Conservation (phyloP, 37 sponge, comb jelly and placozoan species). For the Ephydatia muelleri region DNA sequence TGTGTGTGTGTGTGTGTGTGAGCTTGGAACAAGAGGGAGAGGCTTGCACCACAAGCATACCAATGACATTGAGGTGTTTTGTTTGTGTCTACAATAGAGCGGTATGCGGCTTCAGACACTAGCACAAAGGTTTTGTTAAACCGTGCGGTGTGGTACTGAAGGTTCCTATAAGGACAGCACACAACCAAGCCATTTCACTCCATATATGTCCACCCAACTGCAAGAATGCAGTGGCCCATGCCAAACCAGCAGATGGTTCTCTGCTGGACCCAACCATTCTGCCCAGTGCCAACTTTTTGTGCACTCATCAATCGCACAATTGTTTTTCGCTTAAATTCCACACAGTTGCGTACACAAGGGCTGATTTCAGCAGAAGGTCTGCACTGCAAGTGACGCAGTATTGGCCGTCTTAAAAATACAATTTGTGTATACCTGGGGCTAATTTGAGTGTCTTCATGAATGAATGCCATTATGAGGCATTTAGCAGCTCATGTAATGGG, state of each 20-base stretch:
- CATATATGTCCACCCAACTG: background rate
- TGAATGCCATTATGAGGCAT: no score
- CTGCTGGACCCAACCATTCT: background rate
- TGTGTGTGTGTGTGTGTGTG: slow-evolving; percentile 24
- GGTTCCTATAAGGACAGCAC: background rate
- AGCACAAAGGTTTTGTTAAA: background rate
- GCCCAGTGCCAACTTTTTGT: background rate
- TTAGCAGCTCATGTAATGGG: no score
- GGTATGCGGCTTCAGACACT: background rate
- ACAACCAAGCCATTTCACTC: background rate
- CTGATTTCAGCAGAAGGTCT: no score
- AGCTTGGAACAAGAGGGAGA: no score
- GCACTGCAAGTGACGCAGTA: no score
- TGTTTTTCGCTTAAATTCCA: background rate
- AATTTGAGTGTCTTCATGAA: no score
- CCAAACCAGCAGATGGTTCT: background rate
- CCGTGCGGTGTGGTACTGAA: background rate
- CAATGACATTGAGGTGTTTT: background rate
- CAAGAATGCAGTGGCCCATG: background rate
- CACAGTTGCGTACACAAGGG: background rate
- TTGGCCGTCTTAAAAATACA: no score
- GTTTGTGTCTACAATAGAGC: no score
- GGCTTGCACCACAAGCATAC: background rate
- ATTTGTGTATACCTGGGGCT: no score
- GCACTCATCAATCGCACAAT: background rate